These are phyloP conservation scores for Andrena fulva DNA, from an alignment of 2,888 invertebrate genomes.

Conservation along the genomic window DNA sequence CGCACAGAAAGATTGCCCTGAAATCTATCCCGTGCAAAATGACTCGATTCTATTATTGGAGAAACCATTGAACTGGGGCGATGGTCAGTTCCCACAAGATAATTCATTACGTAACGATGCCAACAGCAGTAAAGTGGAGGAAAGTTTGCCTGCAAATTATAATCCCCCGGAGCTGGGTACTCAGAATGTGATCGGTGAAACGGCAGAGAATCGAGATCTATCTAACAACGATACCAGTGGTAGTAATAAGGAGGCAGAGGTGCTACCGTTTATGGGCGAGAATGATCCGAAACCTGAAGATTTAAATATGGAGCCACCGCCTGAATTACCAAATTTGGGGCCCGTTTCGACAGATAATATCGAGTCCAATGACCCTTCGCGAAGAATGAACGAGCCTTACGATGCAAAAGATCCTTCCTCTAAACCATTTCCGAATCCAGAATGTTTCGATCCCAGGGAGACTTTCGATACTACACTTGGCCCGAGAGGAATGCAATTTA, in stretches of 20 bases:
- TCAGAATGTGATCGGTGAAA: constrained; percentile 25
- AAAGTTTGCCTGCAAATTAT: constrained; percentile 11
- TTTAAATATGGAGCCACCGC: constrained; percentile 82
- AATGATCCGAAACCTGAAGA: constrained; percentile 82
- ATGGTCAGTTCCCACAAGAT: constrained; percentile 56
- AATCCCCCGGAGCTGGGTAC: constrained; percentile 23
- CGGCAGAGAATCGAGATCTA: constrained; percentile 1
- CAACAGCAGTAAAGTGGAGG: constrained; percentile 8
- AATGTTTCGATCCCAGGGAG: constrained; percentile 48
- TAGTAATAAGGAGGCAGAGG: constrained; percentile 70
- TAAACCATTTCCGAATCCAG: constrained; percentile 39
- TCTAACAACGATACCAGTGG: constrained; percentile 11
- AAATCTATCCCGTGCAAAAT: constrained; percentile 22
- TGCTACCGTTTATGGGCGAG: constrained; percentile 81
- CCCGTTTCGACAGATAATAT: constrained; percentile 68
- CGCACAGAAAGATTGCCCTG: constrained; percentile 13
- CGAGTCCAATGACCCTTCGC: constrained; percentile 12
- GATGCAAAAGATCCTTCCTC: constrained; percentile 43
- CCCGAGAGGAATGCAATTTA: constrained; percentile 55
- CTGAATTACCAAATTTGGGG: constrained; percentile 80
- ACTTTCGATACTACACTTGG: constrained; percentile 39
- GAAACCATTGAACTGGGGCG: constrained; percentile 73
- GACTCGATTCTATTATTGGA: constrained; percentile 65
- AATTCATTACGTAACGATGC: constrained; percentile 16
- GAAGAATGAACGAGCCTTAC: constrained; percentile 37